Base-by-base conservation (phyloP, 1,140 invertebrate genomes). In the Trissolcus basalis region DNA sequence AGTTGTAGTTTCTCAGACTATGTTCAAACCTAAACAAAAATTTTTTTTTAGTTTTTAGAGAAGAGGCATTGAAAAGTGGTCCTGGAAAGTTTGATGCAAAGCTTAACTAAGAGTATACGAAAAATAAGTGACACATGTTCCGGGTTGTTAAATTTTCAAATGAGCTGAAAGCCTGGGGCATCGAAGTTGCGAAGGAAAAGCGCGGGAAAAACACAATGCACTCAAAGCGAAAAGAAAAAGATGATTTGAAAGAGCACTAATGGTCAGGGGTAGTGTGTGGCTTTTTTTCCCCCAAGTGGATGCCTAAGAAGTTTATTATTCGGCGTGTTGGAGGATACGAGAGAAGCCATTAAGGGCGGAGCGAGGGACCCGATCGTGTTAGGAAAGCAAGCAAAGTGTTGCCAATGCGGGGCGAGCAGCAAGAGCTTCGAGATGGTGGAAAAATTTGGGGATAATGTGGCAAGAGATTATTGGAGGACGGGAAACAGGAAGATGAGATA, bases 361-460 rank as follows among this genome's bases (percentile, higher is more conserved):
- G 77, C 77, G 61, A 79, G 59, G 32, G 69, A 60, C 63, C 35
- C 41, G 54, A 69, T 68, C 53, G 65, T 49, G 72, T 76, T 59
- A 59, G 50, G 55, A 72, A 64, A 71, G 71, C 56, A 54, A 63
- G 67, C 51, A 63, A 69, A 73, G 73, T 70, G 73, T 79, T 69
- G 61, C 64, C 69, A 73, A 67, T 77, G 61, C 64, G 73, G 69
- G 63, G 59, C 48, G 36, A 70, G 64, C 59, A 70, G 64, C 63
- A 10, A 36, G 58, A 59, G 53, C 19, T 33, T 13, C 14, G 61
- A 61, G 58, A 50, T 70, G 68, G 72, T 76, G 65, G 68, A 32
- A 49, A 64, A 76, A 73, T 73, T 76, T 35, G 76, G 76, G 65
- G 68, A 78, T 78, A 71, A 75, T 68, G 74, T 50, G 61, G 74